Base-by-base conservation (phyloP, 1,140 invertebrate genomes). In the Oncopeltus fasciatus region DNA sequence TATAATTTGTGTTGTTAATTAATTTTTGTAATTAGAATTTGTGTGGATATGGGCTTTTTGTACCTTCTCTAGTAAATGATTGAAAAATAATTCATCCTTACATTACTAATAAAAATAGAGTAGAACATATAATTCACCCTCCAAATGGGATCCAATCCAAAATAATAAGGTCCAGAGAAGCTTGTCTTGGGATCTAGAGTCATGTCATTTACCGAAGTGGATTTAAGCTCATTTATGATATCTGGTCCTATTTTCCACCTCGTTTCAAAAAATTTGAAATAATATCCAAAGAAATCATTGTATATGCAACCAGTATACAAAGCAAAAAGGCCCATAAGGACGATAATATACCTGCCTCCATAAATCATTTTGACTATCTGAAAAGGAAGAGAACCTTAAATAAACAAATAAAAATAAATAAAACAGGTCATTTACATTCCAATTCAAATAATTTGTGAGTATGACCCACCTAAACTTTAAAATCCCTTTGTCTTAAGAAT, bases 201-300 rank as follows among this genome's bases (percentile, higher is more conserved):
- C n/a, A n/a, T n/a, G n/a, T n/a, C n/a, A n/a, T n/a, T n/a, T n/a
- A n/a, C n/a, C n/a, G n/a, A n/a, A n/a, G n/a, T n/a, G n/a, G n/a
- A n/a, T n/a, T n/a, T n/a, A n/a, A n/a, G n/a, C n/a, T n/a, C n/a
- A n/a, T n/a, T n/a, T n/a, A n/a, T 24, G 67, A 74, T 74, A 64
- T 79, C 78, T 47, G 77, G 78, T 24, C 74, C 73, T 65, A 78
- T 81, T 24, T 66, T 70, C 86, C 87, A 92, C 43, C 77, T 77
- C 11, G 83, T 85, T 0, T 86, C 87, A 73, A 92, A 92, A 26
- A 92, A 76, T 66, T 90, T 91, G 44, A 90, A 67, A 0, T 86
- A 83, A 68, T 88, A 90, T 5, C 86, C 85, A 71, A 90, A 92
- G 18, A 86, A 74, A 72, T 92, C 89, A 69, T 92, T 92, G 74